Percentiles rank a stretch among this genome's conserved stretches.
These are phyloP conservation scores for Paedocypris sp. DNA, from an alignment of 2,113 vertebrate genomes.

Conservation along the genomic window DNA sequence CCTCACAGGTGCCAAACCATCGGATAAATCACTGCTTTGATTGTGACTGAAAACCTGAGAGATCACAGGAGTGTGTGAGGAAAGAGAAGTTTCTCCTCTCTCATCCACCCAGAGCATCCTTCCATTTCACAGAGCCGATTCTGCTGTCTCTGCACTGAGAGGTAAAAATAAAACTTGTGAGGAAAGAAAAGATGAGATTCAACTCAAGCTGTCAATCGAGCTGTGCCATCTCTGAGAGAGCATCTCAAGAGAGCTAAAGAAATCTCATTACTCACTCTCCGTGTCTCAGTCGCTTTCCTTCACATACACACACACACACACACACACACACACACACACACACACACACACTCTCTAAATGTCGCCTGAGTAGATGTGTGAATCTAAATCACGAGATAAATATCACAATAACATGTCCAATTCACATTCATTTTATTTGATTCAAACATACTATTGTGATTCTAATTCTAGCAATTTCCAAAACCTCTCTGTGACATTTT, in stretches of 20 bases:
- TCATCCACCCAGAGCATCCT: neutral
- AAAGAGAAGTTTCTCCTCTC: neutral
- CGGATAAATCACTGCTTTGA: conserved; percentile 15
- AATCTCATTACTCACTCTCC: conserved; percentile 35
- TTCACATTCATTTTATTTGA: neutral
- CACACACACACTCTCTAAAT: too few species aligned
- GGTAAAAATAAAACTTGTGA: conserved; percentile 28
- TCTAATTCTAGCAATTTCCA: too few species aligned
- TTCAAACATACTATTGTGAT: neutral
- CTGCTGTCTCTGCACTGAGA: conserved; percentile 15
- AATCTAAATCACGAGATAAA: neutral
- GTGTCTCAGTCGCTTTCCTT: neutral
- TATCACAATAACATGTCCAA: neutral
- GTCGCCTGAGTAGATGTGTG: too few species aligned
- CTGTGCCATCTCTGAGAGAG: conserved; percentile 29
- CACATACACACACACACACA: conserved; percentile 13
- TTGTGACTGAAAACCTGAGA: conserved; percentile 7
- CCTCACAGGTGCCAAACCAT: conserved; percentile 5
- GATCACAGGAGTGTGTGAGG: conserved; percentile 6
- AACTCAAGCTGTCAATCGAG: conserved; percentile 35
- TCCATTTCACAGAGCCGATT: conserved; percentile 23
- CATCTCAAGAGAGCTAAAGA: conserved; percentile 32
- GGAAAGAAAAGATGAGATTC: conserved; percentile 14
- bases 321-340: neutral
- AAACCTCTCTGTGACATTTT: too few species aligned